These are phyloP conservation scores for Neodiprion lecontei DNA, from an alignment of 1,140 invertebrate genomes.

Conservation along the genomic window DNA sequence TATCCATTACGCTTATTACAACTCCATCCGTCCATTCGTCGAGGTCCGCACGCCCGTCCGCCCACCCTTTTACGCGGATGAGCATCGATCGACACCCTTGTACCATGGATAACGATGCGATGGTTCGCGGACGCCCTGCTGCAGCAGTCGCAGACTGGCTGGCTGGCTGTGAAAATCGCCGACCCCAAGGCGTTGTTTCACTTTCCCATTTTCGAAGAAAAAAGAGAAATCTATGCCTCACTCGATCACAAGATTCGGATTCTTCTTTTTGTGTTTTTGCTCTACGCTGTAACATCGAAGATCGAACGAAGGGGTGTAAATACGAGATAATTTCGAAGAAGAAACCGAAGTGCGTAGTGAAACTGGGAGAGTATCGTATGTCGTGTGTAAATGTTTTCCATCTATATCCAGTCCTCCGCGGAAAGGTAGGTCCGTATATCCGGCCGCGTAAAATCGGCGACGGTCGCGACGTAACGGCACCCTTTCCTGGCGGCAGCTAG, in stretches of 20 bases:
- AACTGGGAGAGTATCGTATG: neutral
- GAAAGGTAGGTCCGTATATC: slow-evolving; percentile 28
- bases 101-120: slow-evolving; percentile 57
- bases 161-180: too few relatives aligned
- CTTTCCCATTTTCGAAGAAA: neutral
- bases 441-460: neutral
- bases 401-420: neutral
- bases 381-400: too few relatives aligned
- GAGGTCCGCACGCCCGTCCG: neutral
- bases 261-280: too few relatives aligned
- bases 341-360: neutral
- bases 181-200: slow-evolving; percentile 16
- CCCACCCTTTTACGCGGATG: slow-evolving; percentile 16
- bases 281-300: too few relatives aligned
- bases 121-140: slow-evolving; percentile 26
- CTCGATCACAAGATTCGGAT: neutral
- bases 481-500: too few relatives aligned
- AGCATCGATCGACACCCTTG: slow-evolving; percentile 54
- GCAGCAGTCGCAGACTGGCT: neutral
- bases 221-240: slow-evolving; percentile 36
- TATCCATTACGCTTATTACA: slow-evolving; percentile 58
- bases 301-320: neutral
- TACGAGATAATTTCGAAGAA: neutral
- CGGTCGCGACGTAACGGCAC: too few relatives aligned
- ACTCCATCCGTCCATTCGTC: slow-evolving; percentile 29